A percentile compares a stretch with the other conserved stretches of the same genome.
These are phyloP conservation scores for Agrenia bidenticulata DNA, from an alignment of 2,888 invertebrate species.

Conservation along the genomic window DNA sequence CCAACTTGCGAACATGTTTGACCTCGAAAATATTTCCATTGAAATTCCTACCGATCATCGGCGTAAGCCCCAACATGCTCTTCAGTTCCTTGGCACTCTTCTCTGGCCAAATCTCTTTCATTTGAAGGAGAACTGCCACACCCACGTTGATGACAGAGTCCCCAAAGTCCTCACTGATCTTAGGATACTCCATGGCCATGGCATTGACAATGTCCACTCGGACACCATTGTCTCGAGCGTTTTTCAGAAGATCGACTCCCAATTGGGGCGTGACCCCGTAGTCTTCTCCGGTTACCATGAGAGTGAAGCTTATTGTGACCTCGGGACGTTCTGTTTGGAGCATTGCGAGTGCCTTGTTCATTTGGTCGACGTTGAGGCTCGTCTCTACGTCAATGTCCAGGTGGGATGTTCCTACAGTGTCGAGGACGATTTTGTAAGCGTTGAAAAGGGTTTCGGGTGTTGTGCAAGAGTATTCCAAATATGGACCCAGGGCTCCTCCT, in stretches of 20 bases:
- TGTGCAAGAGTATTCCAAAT: constrained; percentile 46
- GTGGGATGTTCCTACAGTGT: constrained; percentile 37
- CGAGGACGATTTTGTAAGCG: constrained; percentile 43
- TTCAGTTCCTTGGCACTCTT: constrained; percentile 43
- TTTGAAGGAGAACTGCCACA: constrained; percentile 37
- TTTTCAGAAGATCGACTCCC: constrained; percentile 42
- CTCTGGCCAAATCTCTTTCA: constrained; percentile 51
- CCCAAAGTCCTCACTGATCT: constrained; percentile 35
- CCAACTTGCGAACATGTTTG: constrained; percentile 37
- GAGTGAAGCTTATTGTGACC: constrained; percentile 43
- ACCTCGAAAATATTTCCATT: constrained; percentile 43
- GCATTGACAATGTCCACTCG: constrained; percentile 41
- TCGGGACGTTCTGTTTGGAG: constrained; percentile 41
- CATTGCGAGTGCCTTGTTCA: constrained; percentile 46
- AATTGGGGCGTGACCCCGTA: constrained; percentile 47
- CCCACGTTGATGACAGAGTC: constrained; percentile 44
- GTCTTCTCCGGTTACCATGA: constrained; percentile 52
- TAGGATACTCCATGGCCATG: constrained; percentile 39
- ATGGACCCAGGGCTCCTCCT: constrained; percentile 44
- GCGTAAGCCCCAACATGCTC: constrained; percentile 47
- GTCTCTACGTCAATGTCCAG: constrained; percentile 45
- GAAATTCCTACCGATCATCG: constrained; percentile 50
- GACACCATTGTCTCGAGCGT: constrained; percentile 46
- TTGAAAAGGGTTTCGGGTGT: constrained; percentile 29
- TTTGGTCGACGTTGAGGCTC: constrained; percentile 34